Percentiles rank a stretch among this genome's conserved stretches.
Evolutionary conservation across 1,140 invertebrate genomes (phyloP).

Genomic region (Caenorhabditis latens): DNA sequence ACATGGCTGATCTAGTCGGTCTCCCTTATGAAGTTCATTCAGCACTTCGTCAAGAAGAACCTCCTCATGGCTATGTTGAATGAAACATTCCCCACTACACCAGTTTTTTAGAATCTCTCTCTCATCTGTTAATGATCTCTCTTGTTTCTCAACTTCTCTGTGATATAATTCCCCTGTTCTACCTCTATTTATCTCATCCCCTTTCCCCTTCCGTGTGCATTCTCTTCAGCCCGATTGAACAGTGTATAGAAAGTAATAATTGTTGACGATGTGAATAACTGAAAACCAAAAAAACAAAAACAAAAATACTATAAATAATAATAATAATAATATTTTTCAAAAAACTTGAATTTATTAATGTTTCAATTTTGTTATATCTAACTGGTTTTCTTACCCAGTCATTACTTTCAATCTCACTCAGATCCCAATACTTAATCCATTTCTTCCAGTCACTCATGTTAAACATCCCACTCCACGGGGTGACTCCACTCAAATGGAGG

Average conservation of each 20-base stretch:
- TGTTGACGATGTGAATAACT: too few relatives aligned
- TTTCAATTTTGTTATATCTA: not conserved
- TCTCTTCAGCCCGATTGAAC: not conserved
- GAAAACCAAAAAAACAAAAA: too few relatives aligned
- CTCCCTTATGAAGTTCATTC: conserved; percentile 4
- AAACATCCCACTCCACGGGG: not conserved
- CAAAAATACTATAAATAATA: too few relatives aligned
- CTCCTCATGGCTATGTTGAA: too few relatives aligned
- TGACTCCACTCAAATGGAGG: not conserved
- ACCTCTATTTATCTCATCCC: not conserved
- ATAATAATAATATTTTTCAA: too few relatives aligned
- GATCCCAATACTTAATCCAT: not conserved
- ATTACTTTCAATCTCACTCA: not conserved
- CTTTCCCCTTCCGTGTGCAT: not conserved
- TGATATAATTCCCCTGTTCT: too few relatives aligned
- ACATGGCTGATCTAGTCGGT: conserved; percentile 5
- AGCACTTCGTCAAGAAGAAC: not conserved
- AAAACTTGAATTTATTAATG: too few relatives aligned
- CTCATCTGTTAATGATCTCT: not conserved
- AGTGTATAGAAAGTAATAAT: too few relatives aligned
- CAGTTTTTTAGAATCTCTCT: not conserved
- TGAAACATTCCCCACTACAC: too few relatives aligned
- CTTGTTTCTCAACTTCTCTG: too few relatives aligned
- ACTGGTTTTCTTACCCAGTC: too few relatives aligned
- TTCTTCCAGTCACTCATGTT: not conserved